Base-by-base conservation (phyloP, 1,140 invertebrate genomes). In the Palaemon carinicauda region DNA sequence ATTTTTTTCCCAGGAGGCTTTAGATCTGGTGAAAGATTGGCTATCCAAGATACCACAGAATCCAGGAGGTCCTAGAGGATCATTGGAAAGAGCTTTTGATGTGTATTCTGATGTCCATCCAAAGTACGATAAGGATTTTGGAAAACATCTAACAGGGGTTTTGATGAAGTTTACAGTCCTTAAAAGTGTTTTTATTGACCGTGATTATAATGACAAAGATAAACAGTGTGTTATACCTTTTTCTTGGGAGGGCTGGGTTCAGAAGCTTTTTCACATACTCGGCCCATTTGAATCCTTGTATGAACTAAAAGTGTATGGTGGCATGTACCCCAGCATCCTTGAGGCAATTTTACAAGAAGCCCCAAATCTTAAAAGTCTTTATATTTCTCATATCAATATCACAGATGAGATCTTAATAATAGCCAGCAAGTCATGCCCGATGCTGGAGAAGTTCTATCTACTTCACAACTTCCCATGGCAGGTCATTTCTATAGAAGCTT, bases 321-420 rank as follows among this genome's bases (percentile, higher is more conserved):
- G 77, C 14, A 33, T 86, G 56, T 86, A 86, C 50, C 83, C 83
- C 14, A 86, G 83, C 56, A 86, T 86, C 17, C 56, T 86, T 10
- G 60, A 75, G 1, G 73, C 83, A 2, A 71, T 86, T 21, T 41
- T 86, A 65, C 17, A 52, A 29, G 75, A 77, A 19, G 74, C 75
- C 3, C 77, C 54, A 7, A 27, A 21, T 24, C 83, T 80, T 19
- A 53, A 41, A 9, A 69, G 54, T 10, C 75, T 86, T 29, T 33
- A 52, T 17, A 86, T 86, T 27, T 86, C 77, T 0, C 83, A 86
- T 54, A 85, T 85, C 29, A 86, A 86, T 60, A 86, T 86, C 50
- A 86, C 83, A 1, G 83, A 86, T 27, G 56, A 86, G 7, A 71
- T 86, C 60, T 50, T 86, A 33, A 33, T 86, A 19, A 60, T 31